Conservation (phyloP, 2,888 invertebrate genomes). For the Thyatira batis region DNA sequence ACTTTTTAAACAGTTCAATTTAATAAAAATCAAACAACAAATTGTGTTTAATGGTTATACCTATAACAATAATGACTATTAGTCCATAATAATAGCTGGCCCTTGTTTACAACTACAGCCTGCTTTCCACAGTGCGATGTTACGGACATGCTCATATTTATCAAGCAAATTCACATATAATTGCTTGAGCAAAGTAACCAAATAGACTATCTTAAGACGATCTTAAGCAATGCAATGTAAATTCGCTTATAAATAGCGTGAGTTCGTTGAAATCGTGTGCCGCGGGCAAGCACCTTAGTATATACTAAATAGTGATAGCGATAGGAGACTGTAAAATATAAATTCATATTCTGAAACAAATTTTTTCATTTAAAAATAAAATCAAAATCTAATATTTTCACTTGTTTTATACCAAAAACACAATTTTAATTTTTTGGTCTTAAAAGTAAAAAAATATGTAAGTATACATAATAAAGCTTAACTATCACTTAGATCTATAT, state of each 20-base stretch:
- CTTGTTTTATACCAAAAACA: neutral
- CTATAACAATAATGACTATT: slow-evolving; percentile 62
- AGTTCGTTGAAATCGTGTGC: too few species aligned
- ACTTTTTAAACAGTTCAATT: slow-evolving; percentile 77
- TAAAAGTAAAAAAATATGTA: neutral
- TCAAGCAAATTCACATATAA: too few species aligned
- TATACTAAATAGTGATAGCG: neutral
- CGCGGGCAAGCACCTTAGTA: neutral
- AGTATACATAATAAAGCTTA: neutral
- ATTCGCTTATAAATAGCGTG: too few species aligned
- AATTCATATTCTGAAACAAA: neutral
- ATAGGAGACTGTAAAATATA: neutral
- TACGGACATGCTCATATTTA: too few species aligned
- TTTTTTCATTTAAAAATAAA: neutral
- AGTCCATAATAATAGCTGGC: slow-evolving; percentile 63
- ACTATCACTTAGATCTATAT: slow-evolving; percentile 1
- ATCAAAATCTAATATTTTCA: neutral
- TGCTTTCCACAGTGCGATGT: too few species aligned
- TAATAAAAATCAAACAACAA: slow-evolving; percentile 79
- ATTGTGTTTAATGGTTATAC: slow-evolving; percentile 58
- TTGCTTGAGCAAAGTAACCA: too few species aligned
- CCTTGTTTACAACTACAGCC: slow-evolving; percentile 13
- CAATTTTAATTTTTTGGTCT: neutral
- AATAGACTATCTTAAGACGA: too few species aligned
- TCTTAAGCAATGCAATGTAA: too few species aligned